Evolutionary conservation across 2,113 vertebrate genomes (phyloP), one percentile per base, ranked within the genome.

Genomic region (Pachycephala philippinensis): DNA sequence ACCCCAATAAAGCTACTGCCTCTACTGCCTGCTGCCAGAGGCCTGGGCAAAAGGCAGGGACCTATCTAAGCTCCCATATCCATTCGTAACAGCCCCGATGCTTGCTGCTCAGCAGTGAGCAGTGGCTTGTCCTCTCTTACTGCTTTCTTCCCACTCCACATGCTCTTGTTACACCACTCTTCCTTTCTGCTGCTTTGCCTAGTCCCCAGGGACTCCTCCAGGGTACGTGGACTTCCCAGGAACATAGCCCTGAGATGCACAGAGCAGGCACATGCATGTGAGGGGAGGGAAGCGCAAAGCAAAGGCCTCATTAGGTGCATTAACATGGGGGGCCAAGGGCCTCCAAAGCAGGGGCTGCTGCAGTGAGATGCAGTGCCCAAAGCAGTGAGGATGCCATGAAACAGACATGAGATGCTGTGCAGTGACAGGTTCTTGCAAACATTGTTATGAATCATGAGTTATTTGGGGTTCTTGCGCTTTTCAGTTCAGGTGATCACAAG

Each of bases 211-310:
- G 24, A 8, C 57, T 91, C 35, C 27, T 33, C 30, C 53, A 89
- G 13, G 13, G 19, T 42, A 44, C 8, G 1, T 1, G 11, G 35
- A 13, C 47, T 68, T 26, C 66, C 30, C 63, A 74, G 77, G 17
- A 61, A 11, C 12, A 52, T 21, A 57, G 39, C 37, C 13, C 39
- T 27, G 42, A 52, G 59, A 8, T 5, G 37, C 49, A 74, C 4
- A 6, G 18, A 52, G n/a, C 30, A 71, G 26, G 26, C 4, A 33
- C 35, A 22, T 1, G 2, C 4, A 12, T 0, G 0, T 24, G 27
- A 57, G 7, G 13, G 10, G 40, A 39, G 27, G 24, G n/a, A 44
- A 64, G 21, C 13, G 69, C 35, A 52, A 65, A 59, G 63, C 40
- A 60, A 79, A 66, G 33, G 40, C 37, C 39, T 33, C 2, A 1